phyloP scores from a whole-genome alignment of 1,140 invertebrate species.

The Musca vetustissima region DNA sequence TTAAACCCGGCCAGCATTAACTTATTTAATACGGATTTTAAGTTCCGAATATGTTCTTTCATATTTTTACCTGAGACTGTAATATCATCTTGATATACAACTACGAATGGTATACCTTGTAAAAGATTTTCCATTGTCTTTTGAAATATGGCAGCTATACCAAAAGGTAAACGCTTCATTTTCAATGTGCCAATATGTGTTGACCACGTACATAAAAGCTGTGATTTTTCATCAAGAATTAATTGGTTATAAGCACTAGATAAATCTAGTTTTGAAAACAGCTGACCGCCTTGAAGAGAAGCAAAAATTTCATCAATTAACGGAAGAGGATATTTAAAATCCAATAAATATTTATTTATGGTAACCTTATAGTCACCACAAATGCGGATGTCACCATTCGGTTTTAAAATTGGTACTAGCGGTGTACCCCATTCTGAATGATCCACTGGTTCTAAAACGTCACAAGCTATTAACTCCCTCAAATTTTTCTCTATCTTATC shows the following conservation, averaged over 20 bases:
- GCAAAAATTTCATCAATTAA: constrained; percentile 47
- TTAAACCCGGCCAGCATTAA: constrained; percentile 31
- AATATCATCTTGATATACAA: constrained; percentile 39
- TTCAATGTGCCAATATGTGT: constrained; percentile 38
- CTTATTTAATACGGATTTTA: constrained; percentile 18
- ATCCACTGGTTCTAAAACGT: constrained; percentile 29
- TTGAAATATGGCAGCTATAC: constrained; percentile 54
- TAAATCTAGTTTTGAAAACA: constrained; percentile 51
- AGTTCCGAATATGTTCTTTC: too few relatives aligned
- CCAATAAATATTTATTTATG: too few relatives aligned
- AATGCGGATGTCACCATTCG: constrained; percentile 48
- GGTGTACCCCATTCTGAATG: constrained; percentile 38
- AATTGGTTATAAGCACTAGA: constrained; percentile 52
- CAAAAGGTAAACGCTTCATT: constrained; percentile 40
- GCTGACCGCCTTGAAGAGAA: constrained; percentile 33
- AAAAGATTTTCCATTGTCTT: constrained; percentile 51
- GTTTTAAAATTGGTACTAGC: constrained; percentile 37
- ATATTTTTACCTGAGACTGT: too few relatives aligned
- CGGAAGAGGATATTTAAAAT: too few relatives aligned
- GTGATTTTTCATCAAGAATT: constrained; percentile 36
- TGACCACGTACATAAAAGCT: constrained; percentile 32
- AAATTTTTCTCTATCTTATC: constrained; percentile 34
- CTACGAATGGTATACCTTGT: constrained; percentile 31
- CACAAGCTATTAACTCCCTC: constrained; percentile 30
- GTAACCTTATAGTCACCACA: too few relatives aligned